A percentile compares a stretch with the other conserved stretches of the same genome.
Evolutionary conservation across 1,140 invertebrate genomes (phyloP).

Genomic region (Gonatopus flavifemur): DNA sequence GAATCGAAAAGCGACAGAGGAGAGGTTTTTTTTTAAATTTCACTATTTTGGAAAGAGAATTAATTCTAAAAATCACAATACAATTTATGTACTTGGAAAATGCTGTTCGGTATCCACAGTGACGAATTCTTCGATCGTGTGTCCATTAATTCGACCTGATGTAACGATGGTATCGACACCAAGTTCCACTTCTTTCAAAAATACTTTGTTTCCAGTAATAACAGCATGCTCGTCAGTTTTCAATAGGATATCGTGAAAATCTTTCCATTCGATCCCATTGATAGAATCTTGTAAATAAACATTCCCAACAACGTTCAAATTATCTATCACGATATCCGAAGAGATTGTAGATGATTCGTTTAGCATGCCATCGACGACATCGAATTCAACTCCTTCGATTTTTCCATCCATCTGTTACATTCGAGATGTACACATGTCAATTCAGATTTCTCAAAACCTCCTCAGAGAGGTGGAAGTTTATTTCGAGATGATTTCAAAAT

Average conservation of each 20-base stretch:
- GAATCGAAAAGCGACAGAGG: neutral
- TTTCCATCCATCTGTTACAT: constrained; percentile 36
- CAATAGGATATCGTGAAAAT: constrained; percentile 36
- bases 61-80: neutral
- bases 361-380: neutral
- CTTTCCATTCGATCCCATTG: constrained; percentile 14
- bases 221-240: constrained; percentile 26
- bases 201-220: constrained; percentile 38
- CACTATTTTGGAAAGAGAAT: neutral
- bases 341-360: constrained; percentile 26
- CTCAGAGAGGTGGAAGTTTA: too few species aligned
- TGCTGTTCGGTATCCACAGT: constrained; percentile 35
- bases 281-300: constrained; percentile 26
- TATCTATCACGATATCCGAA: constrained; percentile 23
- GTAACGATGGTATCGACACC: constrained; percentile 19
- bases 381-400: constrained; percentile 19
- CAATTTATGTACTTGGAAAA: constrained; percentile 31
- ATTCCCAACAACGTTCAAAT: constrained; percentile 33
- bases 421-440: constrained; percentile 4
- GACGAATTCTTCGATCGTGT: constrained; percentile 32
- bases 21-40: constrained; percentile 2
- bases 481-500: too few species aligned
- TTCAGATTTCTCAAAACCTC: too few species aligned
- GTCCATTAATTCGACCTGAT: constrained; percentile 32
- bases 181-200: constrained; percentile 25